Evolutionary conservation across 2,113 vertebrate genomes (phyloP), one percentile per base, ranked within the genome.

Genomic region (Sturnira hondurensis): DNA sequence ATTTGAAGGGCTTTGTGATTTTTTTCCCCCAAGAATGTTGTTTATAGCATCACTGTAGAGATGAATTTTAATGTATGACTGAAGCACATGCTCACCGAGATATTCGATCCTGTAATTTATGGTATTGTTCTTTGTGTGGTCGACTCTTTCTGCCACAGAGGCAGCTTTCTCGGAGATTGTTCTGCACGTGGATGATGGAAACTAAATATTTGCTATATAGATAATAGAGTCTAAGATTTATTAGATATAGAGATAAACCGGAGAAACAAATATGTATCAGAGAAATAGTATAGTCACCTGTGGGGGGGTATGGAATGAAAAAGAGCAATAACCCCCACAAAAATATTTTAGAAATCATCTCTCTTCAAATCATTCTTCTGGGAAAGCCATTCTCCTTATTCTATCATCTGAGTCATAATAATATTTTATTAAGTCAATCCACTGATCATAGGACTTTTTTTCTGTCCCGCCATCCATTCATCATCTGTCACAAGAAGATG

Each of bases 1-100:
- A 96, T 97, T 97, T 97, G 78, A 95, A 97, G 78, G 82, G 74
- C 91, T 80, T 96, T 92, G 45, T 86, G 82, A 90, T 85, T 73
- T 92, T 94, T 19, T 20, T 3, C 86, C 61, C 56, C 84, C 61
- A 94, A 94, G 89, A 90, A 80, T 92, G 77, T 94, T 94, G 92
- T 91, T 83, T 93, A 85, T 84, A 83, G n/a, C 68, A 95, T 91
- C 45, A 43, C 52, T 76, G 47, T 26, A 80, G 91, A 96, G 65
- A 94, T 91, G 94, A 97, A 97, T 97, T 94, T 95, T 95, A 96
- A 96, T 96, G 65, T 81, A 45, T 1, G 9, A 33, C 47, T 65
- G 56, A 47, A 96, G 52, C 86, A 93, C 33, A 6, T 94, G 86
- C 61, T 91, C 26, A 24, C 86, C 58, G 31, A 91, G 68, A 86